Base-by-base conservation (phyloP, 2,888 invertebrate genomes). In the Melanargia galathea region DNA sequence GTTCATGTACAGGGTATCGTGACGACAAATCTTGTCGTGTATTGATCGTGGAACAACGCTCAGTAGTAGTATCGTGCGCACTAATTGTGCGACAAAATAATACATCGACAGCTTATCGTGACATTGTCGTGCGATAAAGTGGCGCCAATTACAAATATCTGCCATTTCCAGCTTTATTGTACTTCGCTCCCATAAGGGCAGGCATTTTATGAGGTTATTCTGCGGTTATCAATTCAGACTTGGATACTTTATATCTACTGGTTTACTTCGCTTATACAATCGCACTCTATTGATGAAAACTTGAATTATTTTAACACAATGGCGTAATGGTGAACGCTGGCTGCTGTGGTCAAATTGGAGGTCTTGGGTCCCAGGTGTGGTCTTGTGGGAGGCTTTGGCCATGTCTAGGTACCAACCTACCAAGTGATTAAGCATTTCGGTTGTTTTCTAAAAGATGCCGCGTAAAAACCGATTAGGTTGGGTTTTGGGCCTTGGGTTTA, bases 81-180 rank as follows among this genome's bases (percentile, higher is more conserved):
- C 83, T 85, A 86, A 85, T 86, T 84, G 83, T 79, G 64, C 63
- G 70, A 79, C 81, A 81, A 83, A 84, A 82, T 83, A 84, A 85
- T 84, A 82, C 81, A 81, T 86, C 84, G 81, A 73, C 64, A 62
- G 70, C 73, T 84, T 86, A 86, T 84, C 87, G 45, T 51, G 60
- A 58, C 63, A 68, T 68, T 70, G 67, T 67, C 70, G 66, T 67
- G 65, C 65, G 66, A 71, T 72, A 72, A 64, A 66, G 68, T 68
- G 70, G 73, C 71, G 73, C 72, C 73, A 71, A 72, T 70, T 74
- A 71, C 73, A 68, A 71, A 70, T 66, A 68, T 65, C 68, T 65
- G 62, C 63, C 62, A 51, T 63, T 63, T 62, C 55, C 60, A 51
- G 64, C 56, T 38, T 56, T 57, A 62, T 55, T 58, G 60, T 52